Evolutionary conservation across 2,113 vertebrate genomes (phyloP), one percentile per base, ranked within the genome.

Genomic region (Petaurus breviceps): DNA sequence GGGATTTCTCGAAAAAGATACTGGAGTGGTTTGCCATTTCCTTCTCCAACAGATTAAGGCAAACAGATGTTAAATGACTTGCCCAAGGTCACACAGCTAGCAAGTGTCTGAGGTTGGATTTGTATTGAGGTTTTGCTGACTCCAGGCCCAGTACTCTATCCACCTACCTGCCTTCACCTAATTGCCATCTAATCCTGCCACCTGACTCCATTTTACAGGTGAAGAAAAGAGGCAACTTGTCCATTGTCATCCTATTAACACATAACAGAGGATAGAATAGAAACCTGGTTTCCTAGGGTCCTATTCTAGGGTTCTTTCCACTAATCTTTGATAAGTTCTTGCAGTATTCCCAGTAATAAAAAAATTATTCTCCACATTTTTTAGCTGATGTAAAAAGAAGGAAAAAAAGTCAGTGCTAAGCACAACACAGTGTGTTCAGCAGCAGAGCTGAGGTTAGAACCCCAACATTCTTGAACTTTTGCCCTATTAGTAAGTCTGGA

Each of bases 331-430:
- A 51, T 91, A 55, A 92, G 92, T 95, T 95, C 52, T 95, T 96
- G 50, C 54, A n/a, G 3, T 12, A 94, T 90, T 96, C 31, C 26
- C 23, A 93, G 68, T 89, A 97, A 51, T 37, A 49, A 49, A 49
- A 93, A 47, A 92, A 68, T 96, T 95, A 51, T 68, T 68, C 95
- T 43, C 43, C 68, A 7, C 9, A 9, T 96, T 96, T 84, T 93
- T 96, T n/a, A 95, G 90, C 49, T 50, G 90, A 43, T 84, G n/a
- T 84, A 84, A 96, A 49, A 95, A 91, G 43, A 89, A 93, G 55
- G 89, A 93, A 92, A 94, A 68, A 91, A 93, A 19, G 47, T 28
- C n/a, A 93, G 93, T 52, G 94, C 43, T 68, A 92, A 92, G 49
- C 43, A 89, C 43, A 51, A 5, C 57, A 96, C 3, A 11, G 12